A percentile compares a stretch with the other conserved stretches of the same genome.
Evolutionary conservation across 2,113 vertebrate species (phyloP).

Genomic region (Vireo altiloquus): DNA sequence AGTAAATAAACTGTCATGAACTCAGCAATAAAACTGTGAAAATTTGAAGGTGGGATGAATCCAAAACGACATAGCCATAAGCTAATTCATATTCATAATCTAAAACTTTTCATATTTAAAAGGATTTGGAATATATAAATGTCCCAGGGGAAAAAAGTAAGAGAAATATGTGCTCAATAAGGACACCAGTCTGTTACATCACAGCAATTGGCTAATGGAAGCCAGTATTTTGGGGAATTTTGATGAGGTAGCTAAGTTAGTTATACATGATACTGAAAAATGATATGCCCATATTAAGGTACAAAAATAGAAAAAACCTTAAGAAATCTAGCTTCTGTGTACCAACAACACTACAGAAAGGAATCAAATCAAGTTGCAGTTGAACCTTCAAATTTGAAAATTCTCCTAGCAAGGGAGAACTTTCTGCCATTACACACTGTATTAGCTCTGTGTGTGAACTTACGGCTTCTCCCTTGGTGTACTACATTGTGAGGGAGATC

Average conservation of each 20-base stretch:
- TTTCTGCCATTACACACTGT: background rate
- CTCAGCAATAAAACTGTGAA: conserved; percentile 1
- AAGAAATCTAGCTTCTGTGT: background rate
- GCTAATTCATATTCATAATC: background rate
- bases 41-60: background rate
- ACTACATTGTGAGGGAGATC: background rate
- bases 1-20: conserved; percentile 5
- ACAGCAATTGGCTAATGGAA: background rate
- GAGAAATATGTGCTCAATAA: background rate
- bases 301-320: background rate
- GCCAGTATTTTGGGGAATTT: background rate
- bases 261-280: background rate
- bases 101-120: background rate
- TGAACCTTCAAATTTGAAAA: background rate
- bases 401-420: background rate
- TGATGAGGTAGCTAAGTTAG: background rate
- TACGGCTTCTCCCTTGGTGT: background rate
- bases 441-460: background rate
- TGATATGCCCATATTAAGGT: background rate
- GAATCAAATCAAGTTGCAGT: background rate
- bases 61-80: background rate
- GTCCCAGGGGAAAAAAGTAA: background rate
- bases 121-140: background rate
- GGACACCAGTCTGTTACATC: background rate
- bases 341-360: background rate